A percentile compares a stretch with the other conserved stretches of the same genome.
phyloP scores from a whole-genome alignment of 2,113 vertebrate species.

The Siphamia tubifer region DNA sequence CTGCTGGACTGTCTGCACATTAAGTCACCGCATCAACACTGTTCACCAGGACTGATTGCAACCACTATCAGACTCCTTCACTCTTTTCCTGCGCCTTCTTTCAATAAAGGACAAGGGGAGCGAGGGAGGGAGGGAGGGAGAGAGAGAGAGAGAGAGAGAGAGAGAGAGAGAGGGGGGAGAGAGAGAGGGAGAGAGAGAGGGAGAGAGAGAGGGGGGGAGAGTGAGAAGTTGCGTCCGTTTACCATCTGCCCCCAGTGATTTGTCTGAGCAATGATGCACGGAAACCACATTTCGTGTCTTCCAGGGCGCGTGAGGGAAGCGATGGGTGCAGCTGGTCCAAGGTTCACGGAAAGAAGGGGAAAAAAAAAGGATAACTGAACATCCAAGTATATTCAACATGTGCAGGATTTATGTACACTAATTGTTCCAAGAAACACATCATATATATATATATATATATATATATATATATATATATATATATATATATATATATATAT shows the following conservation, averaged over 20 bases:
- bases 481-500: too few species aligned
- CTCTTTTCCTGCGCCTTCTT: neutral
- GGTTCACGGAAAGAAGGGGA: too few species aligned
- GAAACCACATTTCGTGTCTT: neutral
- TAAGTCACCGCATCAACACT: neutral
- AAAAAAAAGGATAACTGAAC: too few species aligned
- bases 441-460: too few species aligned
- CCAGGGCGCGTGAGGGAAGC: neutral
- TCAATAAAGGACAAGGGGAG: too few species aligned
- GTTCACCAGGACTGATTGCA: neutral
- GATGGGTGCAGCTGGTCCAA: neutral
- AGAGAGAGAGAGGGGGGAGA: neutral
- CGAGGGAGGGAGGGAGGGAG: neutral
- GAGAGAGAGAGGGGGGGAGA: too few species aligned
- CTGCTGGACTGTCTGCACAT: neutral
- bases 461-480: too few species aligned
- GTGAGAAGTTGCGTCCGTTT: slow-evolving; percentile 28
- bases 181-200: neutral
- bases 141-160: too few species aligned
- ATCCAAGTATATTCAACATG: too few species aligned
- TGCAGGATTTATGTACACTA: too few species aligned
- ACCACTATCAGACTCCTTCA: neutral
- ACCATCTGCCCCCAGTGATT: neutral
- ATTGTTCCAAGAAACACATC: too few species aligned
- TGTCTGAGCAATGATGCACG: neutral